Percentiles rank a stretch among this genome's conserved stretches.
phyloP scores from a whole-genome alignment of 1,140 invertebrate species.

The Ceratina japonica region DNA sequence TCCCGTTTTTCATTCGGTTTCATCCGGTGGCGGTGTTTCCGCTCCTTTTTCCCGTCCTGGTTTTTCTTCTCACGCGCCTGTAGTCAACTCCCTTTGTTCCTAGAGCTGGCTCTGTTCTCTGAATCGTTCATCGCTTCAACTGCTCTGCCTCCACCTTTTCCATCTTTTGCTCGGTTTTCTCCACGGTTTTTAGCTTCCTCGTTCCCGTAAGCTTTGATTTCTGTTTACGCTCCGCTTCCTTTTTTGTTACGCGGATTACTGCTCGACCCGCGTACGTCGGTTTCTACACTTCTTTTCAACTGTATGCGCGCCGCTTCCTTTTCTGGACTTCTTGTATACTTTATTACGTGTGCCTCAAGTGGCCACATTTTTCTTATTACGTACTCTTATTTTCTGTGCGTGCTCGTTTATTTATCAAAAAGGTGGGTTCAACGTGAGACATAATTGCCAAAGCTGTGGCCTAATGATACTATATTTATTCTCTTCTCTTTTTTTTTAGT shows the following conservation, averaged over 20 bases:
- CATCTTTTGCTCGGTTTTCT: conserved; percentile 10
- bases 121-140: conserved; percentile 21
- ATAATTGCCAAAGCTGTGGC: too few species aligned
- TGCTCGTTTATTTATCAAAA: too few species aligned
- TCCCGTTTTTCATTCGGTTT: neutral
- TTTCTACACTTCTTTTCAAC: neutral
- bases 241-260: neutral
- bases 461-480: too few species aligned
- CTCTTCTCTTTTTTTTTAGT: too few species aligned
- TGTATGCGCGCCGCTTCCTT: neutral
- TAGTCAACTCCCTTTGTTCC: conserved; percentile 5
- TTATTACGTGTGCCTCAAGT: neutral
- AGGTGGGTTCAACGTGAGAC: too few species aligned
- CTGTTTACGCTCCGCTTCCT: neutral
- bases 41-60: neutral
- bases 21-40: neutral
- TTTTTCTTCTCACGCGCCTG: conserved; percentile 13
- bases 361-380: too few species aligned
- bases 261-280: too few species aligned
- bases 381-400: too few species aligned
- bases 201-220: neutral
- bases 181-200: conserved; percentile 2
- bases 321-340: neutral
- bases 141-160: neutral
- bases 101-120: neutral